Conservation (phyloP, 2,113 vertebrate species). For the Dipodomys ordii region DNA sequence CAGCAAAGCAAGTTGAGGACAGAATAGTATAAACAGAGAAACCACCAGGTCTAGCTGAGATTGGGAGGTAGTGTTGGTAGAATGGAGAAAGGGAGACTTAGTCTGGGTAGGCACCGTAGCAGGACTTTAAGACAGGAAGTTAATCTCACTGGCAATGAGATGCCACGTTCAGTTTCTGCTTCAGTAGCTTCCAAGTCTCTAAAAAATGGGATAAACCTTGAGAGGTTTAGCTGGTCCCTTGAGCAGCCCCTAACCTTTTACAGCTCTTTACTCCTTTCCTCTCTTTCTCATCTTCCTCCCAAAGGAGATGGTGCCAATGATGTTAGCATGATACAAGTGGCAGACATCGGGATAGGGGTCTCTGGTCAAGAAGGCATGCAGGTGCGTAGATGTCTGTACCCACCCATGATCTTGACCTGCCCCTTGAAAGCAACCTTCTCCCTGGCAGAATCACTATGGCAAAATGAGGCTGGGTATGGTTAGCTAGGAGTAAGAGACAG, state of each 20-base stretch:
- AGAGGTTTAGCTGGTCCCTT: not conserved
- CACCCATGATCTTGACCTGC: not conserved
- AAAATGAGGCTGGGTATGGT: not conserved
- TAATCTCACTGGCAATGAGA: not conserved
- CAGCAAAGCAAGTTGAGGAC: not conserved
- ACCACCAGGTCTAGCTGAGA: not conserved
- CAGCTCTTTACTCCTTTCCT: slow-evolving; percentile 7
- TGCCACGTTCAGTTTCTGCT: not conserved
- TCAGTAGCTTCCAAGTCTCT: not conserved
- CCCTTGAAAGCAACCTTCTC: not conserved
- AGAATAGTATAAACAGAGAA: not conserved
- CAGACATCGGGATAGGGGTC: slow-evolving; percentile 91
- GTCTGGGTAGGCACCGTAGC: not conserved
- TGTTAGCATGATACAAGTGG: slow-evolving; percentile 94
- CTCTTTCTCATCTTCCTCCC: not conserved
- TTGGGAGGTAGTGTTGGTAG: not conserved
- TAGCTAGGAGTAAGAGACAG: not conserved
- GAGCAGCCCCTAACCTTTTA: not conserved
- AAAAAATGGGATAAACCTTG: not conserved
- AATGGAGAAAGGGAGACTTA: not conserved
- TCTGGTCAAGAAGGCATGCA: slow-evolving; percentile 94
- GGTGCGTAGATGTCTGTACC: slow-evolving; percentile 79
- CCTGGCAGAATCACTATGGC: not conserved
- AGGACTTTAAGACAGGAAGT: not conserved
- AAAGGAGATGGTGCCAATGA: slow-evolving; percentile 94